Evolutionary conservation across 2,113 vertebrate genomes (phyloP).

Genomic region (Otus sunia): DNA sequence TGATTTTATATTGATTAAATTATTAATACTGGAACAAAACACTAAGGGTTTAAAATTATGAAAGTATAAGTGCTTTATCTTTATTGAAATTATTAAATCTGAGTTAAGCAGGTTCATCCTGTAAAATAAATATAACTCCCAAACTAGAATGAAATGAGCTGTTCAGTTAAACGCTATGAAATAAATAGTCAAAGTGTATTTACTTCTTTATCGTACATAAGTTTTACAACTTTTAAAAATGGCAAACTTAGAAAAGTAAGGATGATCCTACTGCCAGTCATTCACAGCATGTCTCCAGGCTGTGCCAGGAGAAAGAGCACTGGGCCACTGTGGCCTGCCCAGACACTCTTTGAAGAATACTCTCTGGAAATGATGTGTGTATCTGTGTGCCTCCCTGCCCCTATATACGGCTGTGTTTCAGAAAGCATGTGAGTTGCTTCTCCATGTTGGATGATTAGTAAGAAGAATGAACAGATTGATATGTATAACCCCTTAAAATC

Average conservation of each 20-base stretch:
- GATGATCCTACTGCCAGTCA: neutral
- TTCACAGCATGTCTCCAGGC: neutral
- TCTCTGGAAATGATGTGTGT: neutral
- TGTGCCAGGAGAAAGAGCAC: neutral
- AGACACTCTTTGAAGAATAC: neutral
- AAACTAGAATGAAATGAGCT: neutral
- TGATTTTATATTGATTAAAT: conserved; percentile 55
- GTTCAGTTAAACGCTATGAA: neutral
- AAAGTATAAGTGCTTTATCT: conserved; percentile 39
- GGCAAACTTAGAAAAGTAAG: neutral
- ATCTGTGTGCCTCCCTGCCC: neutral
- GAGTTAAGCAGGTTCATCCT: conserved; percentile 18
- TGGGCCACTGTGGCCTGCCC: neutral
- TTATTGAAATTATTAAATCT: conserved; percentile 53
- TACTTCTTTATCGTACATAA: neutral
- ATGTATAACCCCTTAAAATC: neutral
- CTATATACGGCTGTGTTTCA: neutral
- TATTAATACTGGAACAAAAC: conserved; percentile 9
- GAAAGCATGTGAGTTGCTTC: neutral
- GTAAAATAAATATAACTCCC: conserved; percentile 2
- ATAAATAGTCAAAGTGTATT: neutral
- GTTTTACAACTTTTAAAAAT: neutral
- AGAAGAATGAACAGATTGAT: neutral
- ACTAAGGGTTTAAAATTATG: conserved; percentile 19
- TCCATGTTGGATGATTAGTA: neutral